Conservation (phyloP, 2,113 vertebrate species). For the Chaetodon trifascialis region DNA sequence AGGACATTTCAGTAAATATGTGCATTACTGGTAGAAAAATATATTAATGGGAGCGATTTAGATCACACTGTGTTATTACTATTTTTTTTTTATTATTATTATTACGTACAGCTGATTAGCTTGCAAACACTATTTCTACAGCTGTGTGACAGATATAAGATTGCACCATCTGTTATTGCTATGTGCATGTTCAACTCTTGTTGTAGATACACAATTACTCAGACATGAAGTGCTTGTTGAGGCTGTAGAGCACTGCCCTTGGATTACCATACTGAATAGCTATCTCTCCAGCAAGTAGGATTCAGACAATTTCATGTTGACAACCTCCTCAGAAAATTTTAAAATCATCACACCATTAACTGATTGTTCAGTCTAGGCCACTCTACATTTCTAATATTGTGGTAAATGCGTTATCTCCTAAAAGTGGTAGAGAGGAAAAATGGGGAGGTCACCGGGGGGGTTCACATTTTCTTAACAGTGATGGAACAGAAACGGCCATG, state of each 20-base stretch:
- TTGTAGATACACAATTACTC: not conserved
- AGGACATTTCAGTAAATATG: not conserved
- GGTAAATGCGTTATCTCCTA: slow-evolving; percentile 23
- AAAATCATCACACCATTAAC: not conserved
- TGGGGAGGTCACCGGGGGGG: too few relatives aligned
- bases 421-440: not conserved
- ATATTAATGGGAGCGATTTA: not conserved
- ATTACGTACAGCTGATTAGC: not conserved
- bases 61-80: not conserved
- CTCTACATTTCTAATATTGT: slow-evolving; percentile 11
- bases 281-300: slow-evolving; percentile 5
- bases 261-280: slow-evolving; percentile 17
- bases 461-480: not conserved
- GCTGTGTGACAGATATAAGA: not conserved
- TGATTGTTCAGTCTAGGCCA: not conserved
- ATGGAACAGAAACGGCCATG: slow-evolving; percentile 12
- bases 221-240: slow-evolving; percentile 5
- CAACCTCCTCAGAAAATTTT: not conserved
- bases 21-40: not conserved
- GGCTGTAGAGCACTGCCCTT: slow-evolving; percentile 8
- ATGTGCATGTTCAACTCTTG: not conserved
- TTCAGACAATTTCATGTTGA: slow-evolving; percentile 9
- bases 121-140: not conserved
- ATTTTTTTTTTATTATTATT: not conserved
- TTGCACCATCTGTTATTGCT: not conserved